Conservation (phyloP, 1,140 invertebrate species). For the Rhynchophorus ferrugineus region DNA sequence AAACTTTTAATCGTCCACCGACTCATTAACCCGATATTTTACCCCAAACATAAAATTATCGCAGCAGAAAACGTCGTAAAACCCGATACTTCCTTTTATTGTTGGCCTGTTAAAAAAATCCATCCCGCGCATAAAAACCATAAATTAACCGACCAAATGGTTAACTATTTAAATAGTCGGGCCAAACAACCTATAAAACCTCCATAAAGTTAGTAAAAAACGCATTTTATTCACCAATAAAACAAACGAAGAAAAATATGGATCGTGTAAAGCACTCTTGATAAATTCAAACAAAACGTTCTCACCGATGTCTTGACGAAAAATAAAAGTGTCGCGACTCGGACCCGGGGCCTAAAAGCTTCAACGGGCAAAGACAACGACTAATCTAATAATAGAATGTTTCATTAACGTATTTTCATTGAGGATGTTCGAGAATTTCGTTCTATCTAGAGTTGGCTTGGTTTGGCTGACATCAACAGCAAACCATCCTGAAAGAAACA, state of each 20-base stretch:
- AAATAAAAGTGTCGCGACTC: neutral
- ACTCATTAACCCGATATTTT: too few species aligned
- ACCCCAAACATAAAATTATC: too few species aligned
- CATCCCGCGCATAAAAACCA: conserved; percentile 1
- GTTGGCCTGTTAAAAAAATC: neutral
- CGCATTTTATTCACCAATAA: neutral
- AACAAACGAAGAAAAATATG: neutral
- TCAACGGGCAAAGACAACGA: neutral
- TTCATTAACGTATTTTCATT: neutral
- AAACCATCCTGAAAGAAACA: too few species aligned
- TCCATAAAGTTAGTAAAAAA: conserved; percentile 1
- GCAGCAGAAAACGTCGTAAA: neutral
- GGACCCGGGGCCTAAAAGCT: neutral
- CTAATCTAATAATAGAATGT: conserved; percentile 9
- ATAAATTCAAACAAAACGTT: neutral
- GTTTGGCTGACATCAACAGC: too few species aligned
- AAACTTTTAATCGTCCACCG: too few species aligned
- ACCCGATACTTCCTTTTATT: neutral
- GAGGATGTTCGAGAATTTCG: neutral
- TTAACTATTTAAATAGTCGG: conserved; percentile 3
- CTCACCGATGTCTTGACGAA: neutral
- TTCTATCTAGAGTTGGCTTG: neutral
- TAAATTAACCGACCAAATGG: neutral
- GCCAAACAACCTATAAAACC: conserved; percentile 1
- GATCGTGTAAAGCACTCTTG: neutral